A percentile compares a stretch with the other conserved stretches of the same genome.
phyloP scores from a whole-genome alignment of 2,113 vertebrate genomes.

The Gorsachius goisagi region DNA sequence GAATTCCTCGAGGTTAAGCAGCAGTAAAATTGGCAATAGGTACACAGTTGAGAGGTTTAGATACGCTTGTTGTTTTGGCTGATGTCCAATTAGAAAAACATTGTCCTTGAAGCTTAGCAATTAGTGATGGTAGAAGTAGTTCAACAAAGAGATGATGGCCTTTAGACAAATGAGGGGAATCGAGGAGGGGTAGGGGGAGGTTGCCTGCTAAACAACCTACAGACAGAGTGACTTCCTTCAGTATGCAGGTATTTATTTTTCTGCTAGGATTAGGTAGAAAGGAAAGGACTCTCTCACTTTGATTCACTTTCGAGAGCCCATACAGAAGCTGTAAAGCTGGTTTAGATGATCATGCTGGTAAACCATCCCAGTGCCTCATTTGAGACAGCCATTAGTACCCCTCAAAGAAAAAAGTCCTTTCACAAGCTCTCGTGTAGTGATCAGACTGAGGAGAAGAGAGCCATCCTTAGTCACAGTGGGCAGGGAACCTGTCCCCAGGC shows the following conservation, averaged over 20 bases:
- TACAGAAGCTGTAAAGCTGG: not conserved
- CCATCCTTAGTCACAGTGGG: no score
- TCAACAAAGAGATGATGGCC: not conserved
- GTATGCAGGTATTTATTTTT: not conserved
- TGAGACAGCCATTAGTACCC: not conserved
- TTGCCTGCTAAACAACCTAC: not conserved
- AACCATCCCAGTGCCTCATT: rapidly evolving
- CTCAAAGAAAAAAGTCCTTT: not conserved
- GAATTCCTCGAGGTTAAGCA: constrained; percentile 17
- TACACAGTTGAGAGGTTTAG: not conserved
- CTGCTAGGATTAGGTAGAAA: not conserved
- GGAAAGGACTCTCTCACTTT: not conserved
- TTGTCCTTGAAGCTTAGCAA: not conserved
- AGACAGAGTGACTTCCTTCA: not conserved
- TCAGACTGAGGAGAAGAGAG: not conserved
- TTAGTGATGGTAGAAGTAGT: not conserved
- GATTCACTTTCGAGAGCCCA: not conserved
- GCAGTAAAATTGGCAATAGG: constrained; percentile 24
- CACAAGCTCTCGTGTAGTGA: not conserved
- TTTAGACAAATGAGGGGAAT: not conserved
- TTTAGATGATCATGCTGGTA: not conserved
- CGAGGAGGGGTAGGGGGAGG: not conserved
- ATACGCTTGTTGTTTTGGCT: not conserved
- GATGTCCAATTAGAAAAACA: not conserved
- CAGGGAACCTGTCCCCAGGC: not conserved